phyloP scores from a whole-genome alignment of 2,888 invertebrate genomes.

The Eupithecia dodoneata region DNA sequence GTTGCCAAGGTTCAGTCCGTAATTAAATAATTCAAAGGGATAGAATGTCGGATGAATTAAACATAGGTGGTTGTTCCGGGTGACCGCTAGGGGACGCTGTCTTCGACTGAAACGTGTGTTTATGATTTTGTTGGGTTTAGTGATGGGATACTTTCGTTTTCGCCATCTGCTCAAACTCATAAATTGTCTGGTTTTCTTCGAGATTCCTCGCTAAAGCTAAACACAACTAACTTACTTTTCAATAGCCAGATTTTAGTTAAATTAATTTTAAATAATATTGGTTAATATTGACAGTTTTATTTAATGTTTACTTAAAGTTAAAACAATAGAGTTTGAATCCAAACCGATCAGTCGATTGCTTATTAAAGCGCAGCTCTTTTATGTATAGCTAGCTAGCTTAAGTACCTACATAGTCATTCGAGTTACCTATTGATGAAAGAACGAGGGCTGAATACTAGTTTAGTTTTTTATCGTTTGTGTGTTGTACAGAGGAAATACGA shows the following conservation, averaged over 20 bases:
- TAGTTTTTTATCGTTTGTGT: too few relatives aligned
- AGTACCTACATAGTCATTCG: too few relatives aligned
- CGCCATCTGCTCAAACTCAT: not conserved
- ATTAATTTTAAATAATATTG: not conserved
- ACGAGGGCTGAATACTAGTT: not conserved
- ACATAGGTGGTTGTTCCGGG: slow-evolving; percentile 56
- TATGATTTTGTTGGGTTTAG: slow-evolving; percentile 31
- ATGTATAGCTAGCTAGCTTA: not conserved
- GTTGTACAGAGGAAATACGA: too few relatives aligned
- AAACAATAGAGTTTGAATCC: not conserved
- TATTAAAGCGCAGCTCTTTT: not conserved
- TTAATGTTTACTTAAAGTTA: not conserved
- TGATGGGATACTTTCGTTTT: slow-evolving; percentile 15
- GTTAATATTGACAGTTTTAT: not conserved
- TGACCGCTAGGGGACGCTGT: slow-evolving; percentile 39
- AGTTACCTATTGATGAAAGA: not conserved
- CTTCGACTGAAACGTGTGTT: slow-evolving; percentile 32
- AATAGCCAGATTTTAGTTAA: not conserved
- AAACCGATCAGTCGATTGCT: not conserved
- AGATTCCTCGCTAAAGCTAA: not conserved
- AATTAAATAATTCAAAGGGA: slow-evolving; percentile 73
- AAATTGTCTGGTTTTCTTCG: slow-evolving; percentile 3
- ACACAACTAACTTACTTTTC: not conserved
- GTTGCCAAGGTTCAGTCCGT: slow-evolving; percentile 46
- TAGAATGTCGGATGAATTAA: slow-evolving; percentile 66